Conservation (phyloP, 92 coral and sea anemone genomes). For the Epizoanthus rinbou region DNA sequence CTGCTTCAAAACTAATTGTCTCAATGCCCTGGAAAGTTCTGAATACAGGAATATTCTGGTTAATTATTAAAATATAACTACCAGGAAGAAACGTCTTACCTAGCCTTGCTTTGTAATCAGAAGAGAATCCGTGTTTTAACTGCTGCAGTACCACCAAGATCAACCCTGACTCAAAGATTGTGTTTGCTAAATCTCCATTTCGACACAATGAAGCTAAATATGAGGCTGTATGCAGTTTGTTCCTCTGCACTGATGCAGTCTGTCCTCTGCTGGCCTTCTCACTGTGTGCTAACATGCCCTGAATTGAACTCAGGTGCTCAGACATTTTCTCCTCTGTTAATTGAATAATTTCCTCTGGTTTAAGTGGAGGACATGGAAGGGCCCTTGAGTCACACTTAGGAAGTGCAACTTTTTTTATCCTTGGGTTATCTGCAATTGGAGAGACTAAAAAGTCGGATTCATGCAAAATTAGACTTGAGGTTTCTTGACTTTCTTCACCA, state of each 20-base stretch:
- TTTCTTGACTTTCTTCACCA: not conserved
- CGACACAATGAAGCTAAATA: conserved; percentile 86
- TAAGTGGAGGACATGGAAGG: conserved; percentile 78
- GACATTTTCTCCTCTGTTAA: conserved; percentile 64
- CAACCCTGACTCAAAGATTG: conserved; percentile 79
- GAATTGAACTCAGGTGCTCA: conserved; percentile 72
- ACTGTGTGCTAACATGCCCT: conserved; percentile 59
- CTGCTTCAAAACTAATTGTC: not conserved
- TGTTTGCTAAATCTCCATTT: conserved; percentile 84
- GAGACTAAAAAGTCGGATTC: conserved; percentile 86
- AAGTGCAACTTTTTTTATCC: conserved; percentile 73
- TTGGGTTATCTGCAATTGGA: conserved; percentile 94
- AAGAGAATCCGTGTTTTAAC: conserved; percentile 86
- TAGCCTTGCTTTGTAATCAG: conserved; percentile 91
- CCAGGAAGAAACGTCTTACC: conserved; percentile 58
- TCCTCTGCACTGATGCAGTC: conserved; percentile 75
- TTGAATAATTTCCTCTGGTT: conserved; percentile 81
- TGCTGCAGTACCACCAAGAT: conserved; percentile 73
- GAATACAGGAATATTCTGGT: no score
- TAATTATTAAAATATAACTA: not conserved
- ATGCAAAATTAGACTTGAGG: conserved; percentile 72
- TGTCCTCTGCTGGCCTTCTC: conserved; percentile 65
- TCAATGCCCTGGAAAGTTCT: no score
- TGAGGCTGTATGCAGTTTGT: conserved; percentile 85
- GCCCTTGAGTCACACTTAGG: conserved; percentile 95